Percentiles rank a stretch among this genome's conserved stretches.
Conservation (phyloP, 1,140 invertebrate genomes). For the Rhopalosiphum maidis region DNA sequence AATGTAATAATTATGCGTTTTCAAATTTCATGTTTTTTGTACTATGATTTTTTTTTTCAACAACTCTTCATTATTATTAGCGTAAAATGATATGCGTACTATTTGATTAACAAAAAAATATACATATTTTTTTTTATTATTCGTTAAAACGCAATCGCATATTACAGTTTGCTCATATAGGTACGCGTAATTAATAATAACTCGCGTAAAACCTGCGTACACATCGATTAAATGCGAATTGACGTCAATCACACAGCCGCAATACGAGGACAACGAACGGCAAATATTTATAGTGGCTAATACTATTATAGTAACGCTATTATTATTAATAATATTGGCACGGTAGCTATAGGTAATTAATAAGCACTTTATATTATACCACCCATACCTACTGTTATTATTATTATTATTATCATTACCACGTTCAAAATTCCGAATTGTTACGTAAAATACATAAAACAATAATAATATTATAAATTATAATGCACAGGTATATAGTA, state of each 20-base stretch:
- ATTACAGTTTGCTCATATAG: not conserved
- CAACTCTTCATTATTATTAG: not conserved
- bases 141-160: not conserved
- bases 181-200: not conserved
- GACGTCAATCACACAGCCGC: not conserved
- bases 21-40: not conserved
- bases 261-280: not conserved
- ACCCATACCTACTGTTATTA: too few species aligned
- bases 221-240: constrained; percentile 9
- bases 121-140: not conserved
- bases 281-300: not conserved
- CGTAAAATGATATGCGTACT: not conserved
- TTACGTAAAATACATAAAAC: not conserved
- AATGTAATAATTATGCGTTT: not conserved
- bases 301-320: not conserved
- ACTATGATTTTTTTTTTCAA: not conserved
- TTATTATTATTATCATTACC: not conserved
- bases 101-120: not conserved
- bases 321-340: not conserved
- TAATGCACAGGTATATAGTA: not conserved
- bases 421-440: not conserved
- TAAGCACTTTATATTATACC: not conserved
- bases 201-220: not conserved
- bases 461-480: not conserved
- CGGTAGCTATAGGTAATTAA: not conserved